Base-by-base conservation (phyloP, 2,113 vertebrate genomes). In the Fulica atra region DNA sequence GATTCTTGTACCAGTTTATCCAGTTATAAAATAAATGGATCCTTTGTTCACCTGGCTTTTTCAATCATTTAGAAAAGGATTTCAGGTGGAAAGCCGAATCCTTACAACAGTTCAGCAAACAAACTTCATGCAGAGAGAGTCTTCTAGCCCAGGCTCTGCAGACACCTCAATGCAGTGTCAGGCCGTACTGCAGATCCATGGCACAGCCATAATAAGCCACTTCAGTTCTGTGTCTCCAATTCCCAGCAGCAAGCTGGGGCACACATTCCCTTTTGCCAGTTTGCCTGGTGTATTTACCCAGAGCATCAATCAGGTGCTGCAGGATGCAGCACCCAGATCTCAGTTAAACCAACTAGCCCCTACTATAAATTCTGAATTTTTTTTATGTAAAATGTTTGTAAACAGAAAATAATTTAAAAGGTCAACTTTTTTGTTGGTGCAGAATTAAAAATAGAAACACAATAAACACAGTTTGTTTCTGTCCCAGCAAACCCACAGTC, bases 401-500 rank as follows among this genome's bases (percentile, higher is more conserved):
- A 91, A 90, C 54, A 80, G 29, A 64, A 72, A 89, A 83, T 57
- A 0, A 61, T 74, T 91, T 68, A 46, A 69, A 76, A 66, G 42
- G 38, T 26, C 35, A 83, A 26, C 9, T 16, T 46, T 38, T 29
- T 53, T 76, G 33, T 46, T 31, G 7, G 38, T 72, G 31, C 80
- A 92, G 53, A 86, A 86, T 70, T 84, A 76, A 88, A 92, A 93
- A 91, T 28, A 93, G 63, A 40, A 81, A 77, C 25, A 78, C 86
- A 93, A 74, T 40, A 89, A 94, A 94, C 46, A 82, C 11, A 48
- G 56, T 80, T 82, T 89, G 61, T 81, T 86, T 95, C 93, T 91
- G 73, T 91, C 77, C 89, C 81, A 42, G 13, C 31, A 59, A 93
- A 86, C 79, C 88, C 86, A 81, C 86, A 84, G 68, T 94, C 90